Evolutionary conservation across 2,888 invertebrate genomes (phyloP), one percentile per base, ranked within the genome.

Genomic region (Hypomecis punctinalis): DNA sequence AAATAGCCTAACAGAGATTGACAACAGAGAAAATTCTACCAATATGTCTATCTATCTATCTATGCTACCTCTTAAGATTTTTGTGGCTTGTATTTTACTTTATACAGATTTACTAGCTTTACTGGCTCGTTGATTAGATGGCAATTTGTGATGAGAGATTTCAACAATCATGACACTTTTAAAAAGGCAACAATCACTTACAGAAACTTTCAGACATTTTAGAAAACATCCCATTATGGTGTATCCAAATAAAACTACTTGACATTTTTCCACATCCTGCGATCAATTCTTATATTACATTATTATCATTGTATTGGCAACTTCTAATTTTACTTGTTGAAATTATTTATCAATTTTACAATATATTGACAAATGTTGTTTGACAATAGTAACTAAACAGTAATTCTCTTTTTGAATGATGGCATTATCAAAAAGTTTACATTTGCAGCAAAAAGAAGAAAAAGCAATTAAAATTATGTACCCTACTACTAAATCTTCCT

Each of bases 191-290:
- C 11, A 51, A 37, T 45, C 64, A 80, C 83, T 79, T 75, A 84
- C 83, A 75, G 73, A 66, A 59, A 76, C 81, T 75, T 81, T 83
- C 13, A 79, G 7, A 65, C 80, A 9, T 59, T 76, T 76, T 45
- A 62, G 56, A 40, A 77, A 48, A 71, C 72, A 77, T 67, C 78
- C 75, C 83, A 83, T 82, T 36, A 60, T 65, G 47, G 51, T 5
- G 35, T 43, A 36, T 11, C 46, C 40, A 43, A 51, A 54, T 35
- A 23, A 10, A 8, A 13, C 45, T 55, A 45, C 10, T 47, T 47
- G 36, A 37, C 36, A 55, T 55, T 46, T 55, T 51, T 51, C 7
- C 9, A 45, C 36, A 55, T 46, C n/a, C 23, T 48, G 13, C 11
- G 0, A 5, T 45, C 2, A 46, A 5, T 8, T 46, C 4, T 8